Conservation (phyloP, 2,797 vertebrate species). For the Chloroceryle inda region DNA sequence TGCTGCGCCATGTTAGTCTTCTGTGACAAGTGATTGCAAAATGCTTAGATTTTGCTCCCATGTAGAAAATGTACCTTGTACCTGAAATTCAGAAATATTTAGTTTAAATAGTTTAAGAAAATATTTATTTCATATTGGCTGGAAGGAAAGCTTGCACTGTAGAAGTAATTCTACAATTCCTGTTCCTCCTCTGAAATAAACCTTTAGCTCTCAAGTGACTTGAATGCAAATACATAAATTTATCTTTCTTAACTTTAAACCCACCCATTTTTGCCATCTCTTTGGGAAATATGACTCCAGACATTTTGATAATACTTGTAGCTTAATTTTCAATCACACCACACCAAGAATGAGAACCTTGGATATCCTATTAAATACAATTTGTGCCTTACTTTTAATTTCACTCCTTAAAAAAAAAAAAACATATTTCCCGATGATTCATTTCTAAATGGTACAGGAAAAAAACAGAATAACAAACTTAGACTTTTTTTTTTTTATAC, state of each 20-base stretch:
- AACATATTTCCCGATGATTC: neutral
- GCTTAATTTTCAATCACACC: neutral
- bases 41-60: neutral
- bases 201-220: neutral
- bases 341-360: neutral
- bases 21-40: neutral
- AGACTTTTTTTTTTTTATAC: neutral
- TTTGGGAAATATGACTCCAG: neutral
- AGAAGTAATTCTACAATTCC: neutral
- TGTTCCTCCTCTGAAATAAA: neutral
- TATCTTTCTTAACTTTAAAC: conserved; percentile 8
- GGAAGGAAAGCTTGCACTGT: neutral
- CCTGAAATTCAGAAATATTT: neutral
- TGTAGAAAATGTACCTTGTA: neutral
- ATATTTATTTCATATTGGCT: neutral
- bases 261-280: neutral
- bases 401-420: neutral
- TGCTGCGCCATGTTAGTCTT: neutral
- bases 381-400: neutral
- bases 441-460: neutral
- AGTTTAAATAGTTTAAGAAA: neutral
- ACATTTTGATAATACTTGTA: neutral
- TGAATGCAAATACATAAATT: neutral
- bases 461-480: neutral
- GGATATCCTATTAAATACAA: neutral